Base-by-base conservation (phyloP, 2,113 vertebrate genomes). In the Esox niger region DNA sequence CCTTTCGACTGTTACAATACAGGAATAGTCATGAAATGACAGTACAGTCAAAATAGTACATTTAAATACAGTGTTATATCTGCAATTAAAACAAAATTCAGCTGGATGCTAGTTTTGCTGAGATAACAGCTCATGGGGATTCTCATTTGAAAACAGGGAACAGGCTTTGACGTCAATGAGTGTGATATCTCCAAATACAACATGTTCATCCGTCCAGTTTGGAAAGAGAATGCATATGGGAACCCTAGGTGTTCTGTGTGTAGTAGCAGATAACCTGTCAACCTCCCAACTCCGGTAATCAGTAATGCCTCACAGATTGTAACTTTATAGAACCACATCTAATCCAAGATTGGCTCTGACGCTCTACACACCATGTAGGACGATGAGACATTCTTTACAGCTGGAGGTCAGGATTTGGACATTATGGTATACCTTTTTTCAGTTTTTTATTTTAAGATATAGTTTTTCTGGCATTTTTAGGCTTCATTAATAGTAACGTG, bases 1-100 rank as follows among this genome's bases (percentile, higher is more conserved):
- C 23, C 46, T 73, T 62, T 71, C 47, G 26, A 17, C 25, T 64
- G 67, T n/a, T 74, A 43, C 62, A 76, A 38, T 38, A 11, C 35
- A 38, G 35, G 35, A 38, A 38, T n/a, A n/a, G n/a, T 38, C 5
- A 38, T 38, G n/a, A n/a, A n/a, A n/a, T n/a, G n/a, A n/a, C n/a
- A n/a, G 47, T 21, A 13, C 47, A 49, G n/a, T 52, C 7, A 52
- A 15, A n/a, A 21, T n/a, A n/a, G n/a, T 23, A 52, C 47, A 23
- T 52, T 23, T n/a, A n/a, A 7, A 52, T 17, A 52, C 11, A 15
- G 38, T 2, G 8, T 52, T 52, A 6, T 52, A n/a, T n/a, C n/a
- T n/a, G n/a, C n/a, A n/a, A n/a, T n/a, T n/a, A n/a, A n/a, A n/a
- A n/a, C n/a, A n/a, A n/a, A n/a, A n/a, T n/a, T n/a, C 38, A 43